Evolutionary conservation across 2,113 vertebrate species (phyloP).

Genomic region (Trogon surrucura): DNA sequence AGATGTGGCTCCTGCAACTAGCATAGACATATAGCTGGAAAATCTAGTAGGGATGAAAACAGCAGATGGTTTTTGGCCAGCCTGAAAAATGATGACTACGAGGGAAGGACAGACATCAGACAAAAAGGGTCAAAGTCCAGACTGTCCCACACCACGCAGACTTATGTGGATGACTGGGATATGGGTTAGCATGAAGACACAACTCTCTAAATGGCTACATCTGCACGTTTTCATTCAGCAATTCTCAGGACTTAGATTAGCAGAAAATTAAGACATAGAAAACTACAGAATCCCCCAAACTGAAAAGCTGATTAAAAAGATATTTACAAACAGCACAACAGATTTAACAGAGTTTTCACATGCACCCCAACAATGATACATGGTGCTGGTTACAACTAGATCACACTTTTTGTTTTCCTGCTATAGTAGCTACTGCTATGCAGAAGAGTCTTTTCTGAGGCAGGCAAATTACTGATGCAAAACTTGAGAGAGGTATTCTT

Average conservation of each 20-base stretch:
- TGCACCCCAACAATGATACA: fast-evolving
- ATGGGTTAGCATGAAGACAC: not conserved
- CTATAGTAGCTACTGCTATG: not conserved
- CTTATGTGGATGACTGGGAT: not conserved
- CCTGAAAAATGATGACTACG: not conserved
- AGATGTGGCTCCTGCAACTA: not conserved
- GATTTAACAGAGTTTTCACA: not conserved
- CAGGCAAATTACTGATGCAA: not conserved
- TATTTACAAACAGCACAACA: not conserved
- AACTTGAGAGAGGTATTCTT: not conserved
- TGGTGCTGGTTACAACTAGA: not conserved
- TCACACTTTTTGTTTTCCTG: not conserved
- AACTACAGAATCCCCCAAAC: not conserved
- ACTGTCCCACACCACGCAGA: not conserved
- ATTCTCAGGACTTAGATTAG: not conserved
- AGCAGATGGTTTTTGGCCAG: not conserved
- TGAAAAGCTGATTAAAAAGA: not conserved
- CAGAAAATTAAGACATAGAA: not conserved
- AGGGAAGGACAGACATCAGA: not conserved
- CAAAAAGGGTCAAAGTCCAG: not conserved
- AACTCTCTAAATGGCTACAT: not conserved
- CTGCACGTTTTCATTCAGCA: not conserved
- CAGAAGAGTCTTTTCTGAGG: not conserved
- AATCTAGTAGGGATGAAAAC: not conserved
- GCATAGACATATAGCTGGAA: not conserved